Conservation (phyloP, 1,140 invertebrate genomes). For the Drosophila sulfurigaster region DNA sequence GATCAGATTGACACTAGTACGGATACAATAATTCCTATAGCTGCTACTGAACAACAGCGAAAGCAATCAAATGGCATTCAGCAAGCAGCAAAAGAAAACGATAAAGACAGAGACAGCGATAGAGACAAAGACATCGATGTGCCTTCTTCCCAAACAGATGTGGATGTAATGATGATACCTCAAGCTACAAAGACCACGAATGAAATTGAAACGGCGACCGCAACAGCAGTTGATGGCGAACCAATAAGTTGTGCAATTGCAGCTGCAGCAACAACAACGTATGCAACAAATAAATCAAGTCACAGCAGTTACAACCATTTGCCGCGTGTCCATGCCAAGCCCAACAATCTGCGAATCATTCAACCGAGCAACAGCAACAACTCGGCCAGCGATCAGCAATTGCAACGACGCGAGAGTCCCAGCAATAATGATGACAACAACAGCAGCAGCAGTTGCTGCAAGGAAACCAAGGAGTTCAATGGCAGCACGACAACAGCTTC, state of each 20-base stretch:
- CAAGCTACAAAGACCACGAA: conserved; percentile 29
- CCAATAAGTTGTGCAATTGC: conserved; percentile 9
- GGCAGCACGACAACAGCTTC: background rate
- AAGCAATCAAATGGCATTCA: conserved; percentile 11
- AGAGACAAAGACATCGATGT: conserved; percentile 16
- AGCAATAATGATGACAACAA: conserved; percentile 11
- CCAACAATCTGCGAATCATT: conserved; percentile 41
- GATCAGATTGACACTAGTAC: conserved; percentile 85
- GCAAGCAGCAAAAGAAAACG: conserved; percentile 16
- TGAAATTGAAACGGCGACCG: background rate
- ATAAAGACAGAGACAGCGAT: conserved; percentile 12
- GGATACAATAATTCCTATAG: conserved; percentile 84
- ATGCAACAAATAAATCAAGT: conserved; percentile 54
- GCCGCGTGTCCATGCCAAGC: conserved; percentile 67
- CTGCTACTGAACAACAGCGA: conserved; percentile 22
- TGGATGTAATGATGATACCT: conserved; percentile 34
- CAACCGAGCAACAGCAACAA: conserved; percentile 19
- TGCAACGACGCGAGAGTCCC: conserved; percentile 8
- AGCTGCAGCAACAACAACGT: conserved; percentile 1
- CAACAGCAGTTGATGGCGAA: conserved; percentile 11
- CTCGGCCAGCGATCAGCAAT: conserved; percentile 2
- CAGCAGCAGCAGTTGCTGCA: conserved; percentile 3
- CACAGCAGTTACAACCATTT: conserved; percentile 67
- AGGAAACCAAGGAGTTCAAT: conserved; percentile 17
- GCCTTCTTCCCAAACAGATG: conserved; percentile 31